These are phyloP conservation scores for Lagenorhynchus albirostris DNA, from an alignment of 2,113 vertebrate species.

Conservation along the genomic window DNA sequence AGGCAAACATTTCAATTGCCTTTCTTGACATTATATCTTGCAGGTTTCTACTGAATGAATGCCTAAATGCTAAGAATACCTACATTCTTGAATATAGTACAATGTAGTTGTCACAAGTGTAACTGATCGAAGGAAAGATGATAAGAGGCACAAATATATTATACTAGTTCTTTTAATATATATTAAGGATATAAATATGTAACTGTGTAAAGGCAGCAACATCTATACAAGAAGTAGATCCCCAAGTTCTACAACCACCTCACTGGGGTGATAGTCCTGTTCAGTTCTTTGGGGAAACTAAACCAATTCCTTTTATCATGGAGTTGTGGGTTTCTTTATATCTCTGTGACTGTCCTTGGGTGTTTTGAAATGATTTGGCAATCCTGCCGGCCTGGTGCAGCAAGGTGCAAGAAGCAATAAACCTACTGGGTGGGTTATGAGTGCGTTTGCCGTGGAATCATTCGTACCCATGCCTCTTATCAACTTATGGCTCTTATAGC, in stretches of 20 bases:
- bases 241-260: background rate
- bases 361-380: background rate
- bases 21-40: background rate
- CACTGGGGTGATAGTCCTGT: background rate
- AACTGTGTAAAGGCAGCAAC: background rate
- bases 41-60: background rate
- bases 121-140: background rate
- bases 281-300: background rate
- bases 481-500: background rate
- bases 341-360: background rate
- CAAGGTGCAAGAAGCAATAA: background rate
- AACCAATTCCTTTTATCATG: background rate
- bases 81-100: background rate
- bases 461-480: background rate
- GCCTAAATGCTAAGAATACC: background rate
- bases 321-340: background rate
- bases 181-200: background rate
- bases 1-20: background rate
- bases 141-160: background rate
- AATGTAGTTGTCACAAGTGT: background rate
- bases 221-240: background rate
- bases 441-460: background rate
- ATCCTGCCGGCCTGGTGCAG: background rate
- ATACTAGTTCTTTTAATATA: background rate
- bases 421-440: background rate